Evolutionary conservation across 2,797 vertebrate genomes (phyloP).

Genomic region (Enteromius radiatus): DNA sequence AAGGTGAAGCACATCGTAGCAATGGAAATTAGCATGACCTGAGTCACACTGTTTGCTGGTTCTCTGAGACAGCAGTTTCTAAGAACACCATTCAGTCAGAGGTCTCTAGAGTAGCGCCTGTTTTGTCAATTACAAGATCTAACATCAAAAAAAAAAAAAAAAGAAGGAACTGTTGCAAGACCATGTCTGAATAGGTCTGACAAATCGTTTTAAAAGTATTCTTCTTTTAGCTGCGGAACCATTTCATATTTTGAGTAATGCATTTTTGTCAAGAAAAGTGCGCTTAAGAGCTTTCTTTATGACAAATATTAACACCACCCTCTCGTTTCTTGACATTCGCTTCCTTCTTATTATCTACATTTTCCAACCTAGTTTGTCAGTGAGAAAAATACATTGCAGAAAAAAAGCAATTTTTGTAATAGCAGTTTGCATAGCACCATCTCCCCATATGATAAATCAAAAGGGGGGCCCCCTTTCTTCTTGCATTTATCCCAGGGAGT

Average conservation of each 20-base stretch:
- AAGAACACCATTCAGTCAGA: conserved; percentile 58
- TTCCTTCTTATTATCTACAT: conserved; percentile 27
- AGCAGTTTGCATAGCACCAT: conserved; percentile 60
- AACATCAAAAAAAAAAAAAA: background rate
- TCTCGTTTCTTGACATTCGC: conserved; percentile 22
- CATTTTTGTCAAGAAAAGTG: conserved; percentile 12
- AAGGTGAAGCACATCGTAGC: conserved; percentile 63
- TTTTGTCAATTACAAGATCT: conserved; percentile 13
- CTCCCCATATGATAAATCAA: conserved; percentile 71
- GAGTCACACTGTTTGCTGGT: conserved; percentile 65
- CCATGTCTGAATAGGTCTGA: background rate
- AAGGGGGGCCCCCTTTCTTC: conserved; percentile 61
- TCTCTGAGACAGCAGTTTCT: conserved; percentile 62
- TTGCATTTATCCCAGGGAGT: conserved; percentile 76
- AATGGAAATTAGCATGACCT: conserved; percentile 71
- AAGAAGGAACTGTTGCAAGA: background rate
- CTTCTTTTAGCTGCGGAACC: background rate
- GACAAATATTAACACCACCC: conserved; percentile 38
- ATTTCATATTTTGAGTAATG: background rate
- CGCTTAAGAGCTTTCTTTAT: conserved; percentile 4
- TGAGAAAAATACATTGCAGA: conserved; percentile 66
- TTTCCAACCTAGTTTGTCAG: conserved; percentile 50
- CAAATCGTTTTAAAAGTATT: background rate
- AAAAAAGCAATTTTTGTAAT: conserved; percentile 67
- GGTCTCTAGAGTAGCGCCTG: background rate